Evolutionary conservation across 2,797 vertebrate species (phyloP), one percentile per base, ranked within the genome.

Genomic region (Saxicola maurus): DNA sequence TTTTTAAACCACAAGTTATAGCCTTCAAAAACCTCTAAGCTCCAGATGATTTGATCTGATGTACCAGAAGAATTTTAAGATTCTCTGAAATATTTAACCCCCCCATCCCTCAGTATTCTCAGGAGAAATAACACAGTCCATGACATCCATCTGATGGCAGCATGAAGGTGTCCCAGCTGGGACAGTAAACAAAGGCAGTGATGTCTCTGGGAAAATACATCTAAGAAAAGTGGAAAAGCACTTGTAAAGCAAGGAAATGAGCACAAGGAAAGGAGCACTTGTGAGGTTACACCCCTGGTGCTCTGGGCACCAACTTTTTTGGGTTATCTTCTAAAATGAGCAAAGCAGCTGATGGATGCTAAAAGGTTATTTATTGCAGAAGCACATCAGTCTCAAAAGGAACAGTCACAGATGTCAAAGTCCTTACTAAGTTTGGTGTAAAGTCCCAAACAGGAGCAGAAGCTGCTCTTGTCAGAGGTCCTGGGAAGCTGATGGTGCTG

Each of bases 41-140:
- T 67, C 6, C 20, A 57, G 14, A 31, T 14, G 4, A 37, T 2
- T 25, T 0, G 5, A 30, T 27, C 6, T 37, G 7, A 76, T 3
- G 0, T 13, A 28, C 7, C 30, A 82, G 31, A 61, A 1, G 6
- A 82, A 80, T 14, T 48, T 55, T 7, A 21, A 68, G 6, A 24
- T 71, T 74, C 27, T 30, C 6, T 4, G 17, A 48, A 72, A 31
- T 1, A 40, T 19, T 64, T n/a, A 17, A 33, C 5, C 2, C 4
- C 0, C 0, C 2, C 5, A 3, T 13, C 0, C 0, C 2, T 3
- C 7, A 5, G 12, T 1, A 1, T 7, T 81, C 27, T 18, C 7
- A 49, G 7, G 1, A 52, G 16, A 45, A 89, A 49, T 19, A 48
- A 4, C 15, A 37, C 4, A 27, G 42, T 19, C 40, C 40, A 17